Base-by-base conservation (phyloP, 1,140 invertebrate genomes). In the Pseudomyrmex cubaensis region DNA sequence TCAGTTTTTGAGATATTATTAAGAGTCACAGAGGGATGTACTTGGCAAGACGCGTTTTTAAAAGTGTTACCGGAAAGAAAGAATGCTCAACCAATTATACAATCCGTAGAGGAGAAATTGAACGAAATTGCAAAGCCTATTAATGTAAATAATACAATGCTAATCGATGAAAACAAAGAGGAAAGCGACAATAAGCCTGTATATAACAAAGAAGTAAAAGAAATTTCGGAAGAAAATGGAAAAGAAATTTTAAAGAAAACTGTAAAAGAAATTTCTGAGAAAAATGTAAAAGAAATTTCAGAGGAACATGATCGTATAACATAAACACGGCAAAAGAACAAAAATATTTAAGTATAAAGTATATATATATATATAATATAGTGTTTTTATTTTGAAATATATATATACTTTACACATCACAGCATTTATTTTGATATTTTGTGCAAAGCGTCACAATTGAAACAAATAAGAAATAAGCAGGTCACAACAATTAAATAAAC, bases 1-100 rank as follows among this genome's bases (percentile, higher is more conserved):
- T 84, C 91, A 98, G 98, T 99, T 15, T 99, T 99, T 94, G 97
- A 99, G 94, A 98, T 99, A 88, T 92, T 99, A 20, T 92, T 98
- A 12, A 95, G 95, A 85, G 96, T 98, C 52, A 96, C 96, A 15
- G 96, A 98, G 93, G 97, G 97, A 1, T 95, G 96, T 90, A 95
- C 96, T 56, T 99, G 99, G 98, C 96, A 97, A 92, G 96, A 98
- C 70, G 96, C 98, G 8, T 96, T 99, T 85, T 94, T 98, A 56
- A 94, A 96, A 90, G 97, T 98, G 1, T 94, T 98, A 83, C 97
- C 98, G 56, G 94, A 95, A 87, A 95, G 97, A 56, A 98, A 97
- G 94, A 97, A 97, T 46, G 96, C 96, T 15, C 95, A 95, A 85
- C 92, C 93, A 1, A 90, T 89, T 48, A n/a, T 56, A 54, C 54